phyloP scores from a whole-genome alignment of 2,888 invertebrate species.

The Leucoma salicis region DNA sequence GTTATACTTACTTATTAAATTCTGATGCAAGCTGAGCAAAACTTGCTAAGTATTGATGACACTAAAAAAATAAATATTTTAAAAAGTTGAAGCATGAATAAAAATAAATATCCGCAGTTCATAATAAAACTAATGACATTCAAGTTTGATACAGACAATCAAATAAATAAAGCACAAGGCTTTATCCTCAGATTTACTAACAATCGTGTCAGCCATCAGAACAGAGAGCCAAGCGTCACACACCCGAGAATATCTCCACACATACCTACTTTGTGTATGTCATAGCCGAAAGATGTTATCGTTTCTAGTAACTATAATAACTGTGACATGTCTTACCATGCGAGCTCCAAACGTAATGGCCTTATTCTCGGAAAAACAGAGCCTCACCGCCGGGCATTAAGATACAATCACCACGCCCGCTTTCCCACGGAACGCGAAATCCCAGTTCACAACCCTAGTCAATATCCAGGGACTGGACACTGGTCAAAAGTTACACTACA shows the following conservation, averaged over 20 bases:
- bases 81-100: too few species aligned
- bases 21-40: too few species aligned
- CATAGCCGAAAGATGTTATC: conserved; percentile 75
- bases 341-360: conserved; percentile 72
- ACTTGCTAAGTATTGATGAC: too few species aligned
- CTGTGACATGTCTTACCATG: conserved; percentile 78
- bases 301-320: conserved; percentile 77
- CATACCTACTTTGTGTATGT: conserved; percentile 60
- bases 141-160: too few species aligned
- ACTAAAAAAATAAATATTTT: too few species aligned
- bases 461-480: conserved; percentile 50
- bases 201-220: conserved; percentile 66
- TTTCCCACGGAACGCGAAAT: conserved; percentile 76
- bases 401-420: conserved; percentile 62
- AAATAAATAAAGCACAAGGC: conserved; percentile 28
- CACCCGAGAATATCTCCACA: conserved; percentile 56
- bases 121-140: too few species aligned
- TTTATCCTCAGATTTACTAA: conserved; percentile 37
- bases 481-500: conserved; percentile 65
- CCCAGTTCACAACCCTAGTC: conserved; percentile 2
- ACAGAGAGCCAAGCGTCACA: conserved; percentile 43
- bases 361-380: conserved; percentile 73
- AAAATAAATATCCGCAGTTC: too few species aligned
- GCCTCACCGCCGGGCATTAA: conserved; percentile 67
- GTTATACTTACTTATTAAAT: too few species aligned